A percentile compares a stretch with the other conserved stretches of the same genome.
Conservation (phyloP, 2,888 invertebrate species). For the Caenorhabditis sp. region DNA sequence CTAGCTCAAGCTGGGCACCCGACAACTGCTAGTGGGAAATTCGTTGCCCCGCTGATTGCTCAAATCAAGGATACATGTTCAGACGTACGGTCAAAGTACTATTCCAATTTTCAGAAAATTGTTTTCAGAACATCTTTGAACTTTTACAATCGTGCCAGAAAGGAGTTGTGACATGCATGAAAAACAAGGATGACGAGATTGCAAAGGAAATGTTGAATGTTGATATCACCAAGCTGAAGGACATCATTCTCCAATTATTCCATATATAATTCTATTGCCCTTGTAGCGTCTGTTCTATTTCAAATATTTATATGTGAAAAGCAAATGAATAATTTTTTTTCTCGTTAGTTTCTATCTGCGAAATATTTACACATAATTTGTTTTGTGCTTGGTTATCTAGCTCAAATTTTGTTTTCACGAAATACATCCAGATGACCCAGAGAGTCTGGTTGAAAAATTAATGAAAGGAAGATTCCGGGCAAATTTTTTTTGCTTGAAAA, state of each 20-base stretch:
- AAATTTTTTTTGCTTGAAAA: too few species aligned
- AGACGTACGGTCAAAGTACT: constrained; percentile 22
- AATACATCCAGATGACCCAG: too few species aligned
- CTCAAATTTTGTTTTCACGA: too few species aligned
- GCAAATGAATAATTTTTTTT: too few species aligned
- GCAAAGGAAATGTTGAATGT: constrained; percentile 62
- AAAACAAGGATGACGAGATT: constrained; percentile 71
- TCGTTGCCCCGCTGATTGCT: constrained; percentile 88
- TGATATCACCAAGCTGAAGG: constrained; percentile 55
- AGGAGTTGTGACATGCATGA: constrained; percentile 70
- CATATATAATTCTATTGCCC: not conserved
- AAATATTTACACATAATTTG: too few species aligned
- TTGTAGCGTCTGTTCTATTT: not conserved
- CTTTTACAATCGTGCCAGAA: constrained; percentile 68
- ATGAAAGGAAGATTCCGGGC: too few species aligned
- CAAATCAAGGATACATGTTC: constrained; percentile 50
- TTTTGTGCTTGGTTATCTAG: too few species aligned
- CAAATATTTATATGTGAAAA: not conserved
- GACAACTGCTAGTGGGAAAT: constrained; percentile 90
- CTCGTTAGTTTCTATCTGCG: too few species aligned
- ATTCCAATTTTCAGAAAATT: not conserved
- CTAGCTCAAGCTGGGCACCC: constrained; percentile 63
- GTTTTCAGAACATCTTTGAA: constrained; percentile 56
- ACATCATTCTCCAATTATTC: constrained; percentile 14
- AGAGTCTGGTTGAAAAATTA: too few species aligned